Evolutionary conservation across 2,797 vertebrate genomes (phyloP).

Genomic region (Triplophysa yarkandensis): DNA sequence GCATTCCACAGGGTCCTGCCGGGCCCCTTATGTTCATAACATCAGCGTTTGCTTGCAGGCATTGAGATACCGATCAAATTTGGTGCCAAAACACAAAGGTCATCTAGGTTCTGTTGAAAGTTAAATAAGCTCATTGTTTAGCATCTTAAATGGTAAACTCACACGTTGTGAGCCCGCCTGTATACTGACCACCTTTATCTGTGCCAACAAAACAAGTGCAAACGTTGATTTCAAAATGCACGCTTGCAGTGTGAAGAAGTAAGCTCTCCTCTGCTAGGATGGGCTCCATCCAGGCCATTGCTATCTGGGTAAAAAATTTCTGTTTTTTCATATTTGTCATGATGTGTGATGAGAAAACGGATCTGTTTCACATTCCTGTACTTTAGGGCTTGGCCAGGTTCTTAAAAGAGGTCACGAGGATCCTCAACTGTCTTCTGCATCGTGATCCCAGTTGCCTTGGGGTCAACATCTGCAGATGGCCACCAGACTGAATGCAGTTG

Average conservation of each 20-base stretch:
- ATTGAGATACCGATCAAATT: constrained; percentile 66
- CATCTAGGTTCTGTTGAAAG: constrained; percentile 49
- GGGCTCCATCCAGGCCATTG: constrained; percentile 16
- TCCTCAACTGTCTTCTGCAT: constrained; percentile 29
- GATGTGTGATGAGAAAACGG: not conserved
- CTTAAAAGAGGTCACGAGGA: constrained; percentile 40
- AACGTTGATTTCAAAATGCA: constrained; percentile 68
- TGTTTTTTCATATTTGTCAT: not conserved
- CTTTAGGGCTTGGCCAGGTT: constrained; percentile 26
- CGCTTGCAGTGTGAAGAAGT: constrained; percentile 58
- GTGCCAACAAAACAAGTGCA: constrained; percentile 61
- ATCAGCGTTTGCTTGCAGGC: constrained; percentile 65
- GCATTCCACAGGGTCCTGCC: constrained; percentile 54
- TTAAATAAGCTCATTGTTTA: constrained; percentile 59
- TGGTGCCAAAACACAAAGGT: constrained; percentile 63
- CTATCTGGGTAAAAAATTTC: not conserved
- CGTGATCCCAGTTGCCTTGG: constrained; percentile 23
- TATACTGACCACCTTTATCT: constrained; percentile 47
- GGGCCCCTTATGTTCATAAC: constrained; percentile 65
- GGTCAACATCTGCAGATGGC: constrained; percentile 27
- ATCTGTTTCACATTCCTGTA: constrained; percentile 38
- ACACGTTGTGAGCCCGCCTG: constrained; percentile 6
- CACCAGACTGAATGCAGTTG: not conserved
- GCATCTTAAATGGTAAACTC: constrained; percentile 13
- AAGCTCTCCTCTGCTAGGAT: constrained; percentile 53